phyloP scores from a whole-genome alignment of 2,113 vertebrate species.

The Grallaria varia region DNA sequence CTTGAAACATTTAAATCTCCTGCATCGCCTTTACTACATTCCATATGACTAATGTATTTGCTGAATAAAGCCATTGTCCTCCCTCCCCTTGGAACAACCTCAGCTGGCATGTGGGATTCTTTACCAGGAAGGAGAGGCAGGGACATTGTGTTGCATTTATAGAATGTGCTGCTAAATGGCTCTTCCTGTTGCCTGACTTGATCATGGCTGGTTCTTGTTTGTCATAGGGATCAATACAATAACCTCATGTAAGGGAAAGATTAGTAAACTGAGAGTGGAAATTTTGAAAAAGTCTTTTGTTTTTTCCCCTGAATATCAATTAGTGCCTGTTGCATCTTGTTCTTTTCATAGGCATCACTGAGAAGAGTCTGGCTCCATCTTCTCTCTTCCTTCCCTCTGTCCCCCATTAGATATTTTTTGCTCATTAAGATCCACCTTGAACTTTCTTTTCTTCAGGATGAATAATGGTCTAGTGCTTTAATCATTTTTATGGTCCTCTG shows the following conservation, averaged over 20 bases:
- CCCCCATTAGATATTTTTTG: not conserved
- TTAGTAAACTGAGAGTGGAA: not conserved
- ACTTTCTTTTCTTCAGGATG: not conserved
- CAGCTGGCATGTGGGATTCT: not conserved
- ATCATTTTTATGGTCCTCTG: not conserved
- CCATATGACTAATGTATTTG: not conserved
- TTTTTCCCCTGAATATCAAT: not conserved
- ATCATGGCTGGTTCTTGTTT: not conserved
- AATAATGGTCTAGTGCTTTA: not conserved
- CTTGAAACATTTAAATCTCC: not conserved
- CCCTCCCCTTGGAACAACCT: not conserved
- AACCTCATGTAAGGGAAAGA: not conserved
- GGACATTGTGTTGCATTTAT: slow-evolving; percentile 7
- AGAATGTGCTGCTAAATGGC: not conserved
- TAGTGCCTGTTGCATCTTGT: not conserved
- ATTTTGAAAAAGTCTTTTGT: not conserved
- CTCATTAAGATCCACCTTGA: not conserved
- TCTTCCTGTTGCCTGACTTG: slow-evolving; percentile 12
- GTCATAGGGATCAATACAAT: not conserved
- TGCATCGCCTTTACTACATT: not conserved
- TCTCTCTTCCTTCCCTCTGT: not conserved
- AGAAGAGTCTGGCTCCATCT: not conserved
- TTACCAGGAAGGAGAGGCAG: slow-evolving; percentile 6
- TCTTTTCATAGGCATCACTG: not conserved
- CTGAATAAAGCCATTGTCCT: not conserved